Evolutionary conservation across 2,888 invertebrate species (phyloP).

Genomic region (Drosophila anceps): DNA sequence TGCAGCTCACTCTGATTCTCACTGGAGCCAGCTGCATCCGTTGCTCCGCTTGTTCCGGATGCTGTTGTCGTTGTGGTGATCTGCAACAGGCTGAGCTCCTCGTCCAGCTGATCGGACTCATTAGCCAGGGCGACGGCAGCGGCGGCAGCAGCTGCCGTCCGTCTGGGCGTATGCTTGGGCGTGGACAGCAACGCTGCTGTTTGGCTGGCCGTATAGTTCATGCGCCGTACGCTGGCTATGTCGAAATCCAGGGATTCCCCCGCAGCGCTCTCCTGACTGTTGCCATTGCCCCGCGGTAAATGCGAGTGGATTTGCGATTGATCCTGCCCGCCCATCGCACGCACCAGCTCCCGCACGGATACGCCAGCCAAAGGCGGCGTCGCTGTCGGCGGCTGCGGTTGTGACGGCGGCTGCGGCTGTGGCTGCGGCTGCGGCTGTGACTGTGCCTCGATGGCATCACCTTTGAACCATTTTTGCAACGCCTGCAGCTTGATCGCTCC

Average conservation of each 20-base stretch:
- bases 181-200: conserved; percentile 84
- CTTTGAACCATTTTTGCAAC: conserved; percentile 85
- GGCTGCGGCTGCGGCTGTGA: conserved; percentile 30
- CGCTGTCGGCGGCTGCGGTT: not conserved
- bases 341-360: conserved; percentile 90
- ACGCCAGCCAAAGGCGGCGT: conserved; percentile 74
- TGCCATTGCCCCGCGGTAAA: conserved; percentile 89
- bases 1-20: conserved; percentile 63
- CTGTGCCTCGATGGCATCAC: conserved; percentile 80
- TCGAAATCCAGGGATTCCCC: conserved; percentile 64
- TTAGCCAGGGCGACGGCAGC: not conserved
- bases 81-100: conserved; percentile 80
- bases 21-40: conserved; percentile 8
- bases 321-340: conserved; percentile 89
- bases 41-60: conserved; percentile 19
- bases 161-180: conserved; percentile 77
- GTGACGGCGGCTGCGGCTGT: conserved; percentile 33
- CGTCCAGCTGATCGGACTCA: conserved; percentile 66
- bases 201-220: conserved; percentile 85
- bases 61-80: conserved; percentile 74
- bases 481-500: conserved; percentile 85
- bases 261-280: conserved; percentile 87
- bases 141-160: conserved; percentile 6
- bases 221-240: conserved; percentile 85
- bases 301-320: conserved; percentile 1